Evolutionary conservation across 2,113 vertebrate species (phyloP), one percentile per base, ranked within the genome.

Genomic region (Monarcha castaneiventris): DNA sequence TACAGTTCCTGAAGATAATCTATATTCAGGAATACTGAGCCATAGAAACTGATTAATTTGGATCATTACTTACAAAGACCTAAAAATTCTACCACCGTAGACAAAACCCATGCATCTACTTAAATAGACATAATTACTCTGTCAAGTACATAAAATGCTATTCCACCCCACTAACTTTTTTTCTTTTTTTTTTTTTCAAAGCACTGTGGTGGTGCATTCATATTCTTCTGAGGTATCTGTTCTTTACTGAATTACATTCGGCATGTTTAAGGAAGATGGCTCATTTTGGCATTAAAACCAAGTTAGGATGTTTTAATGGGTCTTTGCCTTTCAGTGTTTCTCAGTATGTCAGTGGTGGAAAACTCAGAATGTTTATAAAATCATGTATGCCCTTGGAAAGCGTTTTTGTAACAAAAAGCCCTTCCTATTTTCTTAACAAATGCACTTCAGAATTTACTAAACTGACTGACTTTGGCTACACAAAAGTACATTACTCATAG

Each of bases 201-300:
- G 13, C 46, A 15, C 29, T 54, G 5, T 8, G 8, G 32, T 30
- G 20, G 77, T 73, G 58, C 55, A 86, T 74, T 77, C 13, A 13
- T 30, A 63, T 54, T 71, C 32, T 74, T 89, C n/a, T n/a, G 59
- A 71, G 8, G 11, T 51, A 51, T 41, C 30, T 51, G 22, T 63
- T 84, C 37, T 54, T 71, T 41, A 27, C 1, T 49, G 59, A 74
- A n/a, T 33, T 71, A 21, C 14, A 44, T 32, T 64, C 25, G 44
- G 13, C 5, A 1, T 44, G 8, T n/a, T 79, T 68, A 43, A 75
- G 69, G 41, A 83, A 27, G 21, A 76, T 30, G 15, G 44, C 11
- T 79, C 85, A 51, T 88, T 93, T 68, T 83, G 17, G 16, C 41
- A 83, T 56, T 72, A 62, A 83, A 87, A 55, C 27, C 26, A 82